Conservation (phyloP, 2,113 vertebrate species). For the Psilopogon haemacephalus region DNA sequence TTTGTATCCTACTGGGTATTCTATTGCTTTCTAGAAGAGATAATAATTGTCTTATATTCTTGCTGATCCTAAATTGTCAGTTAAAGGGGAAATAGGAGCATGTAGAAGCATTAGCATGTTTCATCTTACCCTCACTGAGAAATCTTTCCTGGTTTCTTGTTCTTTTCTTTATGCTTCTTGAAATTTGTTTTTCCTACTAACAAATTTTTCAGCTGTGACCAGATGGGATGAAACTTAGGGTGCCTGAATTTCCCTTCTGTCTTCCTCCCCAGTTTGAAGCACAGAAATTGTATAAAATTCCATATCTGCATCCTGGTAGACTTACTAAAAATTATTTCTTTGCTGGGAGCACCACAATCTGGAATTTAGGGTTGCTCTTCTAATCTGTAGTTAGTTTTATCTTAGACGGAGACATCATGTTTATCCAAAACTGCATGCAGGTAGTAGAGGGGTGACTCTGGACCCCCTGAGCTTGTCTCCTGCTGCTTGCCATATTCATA, state of each 20-base stretch:
- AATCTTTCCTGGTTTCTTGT: neutral
- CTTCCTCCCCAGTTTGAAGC: neutral
- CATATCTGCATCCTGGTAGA: neutral
- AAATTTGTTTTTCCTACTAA: neutral
- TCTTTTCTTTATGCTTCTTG: neutral
- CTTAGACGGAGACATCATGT: neutral
- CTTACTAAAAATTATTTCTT: neutral
- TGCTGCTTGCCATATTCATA: conserved; percentile 60
- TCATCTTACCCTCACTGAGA: neutral
- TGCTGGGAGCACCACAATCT: too few relatives aligned
- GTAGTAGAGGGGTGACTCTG: neutral
- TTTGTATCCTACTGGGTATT: neutral
- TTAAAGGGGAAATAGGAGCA: neutral
- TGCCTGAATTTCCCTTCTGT: neutral
- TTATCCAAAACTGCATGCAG: neutral
- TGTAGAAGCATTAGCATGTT: neutral
- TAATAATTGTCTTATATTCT: neutral
- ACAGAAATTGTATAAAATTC: neutral
- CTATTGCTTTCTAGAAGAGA: neutral
- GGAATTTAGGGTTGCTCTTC: neutral
- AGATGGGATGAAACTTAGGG: neutral
- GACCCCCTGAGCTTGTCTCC: neutral
- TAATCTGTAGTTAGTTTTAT: neutral
- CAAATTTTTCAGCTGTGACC: neutral
- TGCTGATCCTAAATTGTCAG: neutral